Base-by-base conservation (phyloP, 2,797 vertebrate species). In the Enteromius unitaeniatus region DNA sequence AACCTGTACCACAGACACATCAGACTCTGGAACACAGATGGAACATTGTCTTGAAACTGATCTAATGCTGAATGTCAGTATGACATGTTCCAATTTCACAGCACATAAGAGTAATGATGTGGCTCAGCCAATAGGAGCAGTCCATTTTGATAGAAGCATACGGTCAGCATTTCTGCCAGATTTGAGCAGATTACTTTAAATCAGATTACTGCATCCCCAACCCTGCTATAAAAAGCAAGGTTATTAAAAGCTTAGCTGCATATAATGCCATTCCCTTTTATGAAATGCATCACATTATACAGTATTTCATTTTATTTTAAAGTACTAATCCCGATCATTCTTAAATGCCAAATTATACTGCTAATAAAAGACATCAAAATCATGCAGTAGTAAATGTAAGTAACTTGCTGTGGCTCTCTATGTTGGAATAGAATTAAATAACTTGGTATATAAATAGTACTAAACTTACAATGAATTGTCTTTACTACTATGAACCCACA, bases 141-240 rank as follows among this genome's bases (percentile, higher is more conserved):
- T 85, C 86, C 86, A 87, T 91, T 90, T 88, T 82, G 77, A 84
- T 86, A 94, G 92, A 95, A 92, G 86, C 92, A 93, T 91, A 92
- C 88, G 88, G 94, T 95, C 95, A 95, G 95, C 94, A 94, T 94
- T 95, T 95, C 94, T 94, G 88, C 91, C 91, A 94, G 94, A 95
- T 95, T 94, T 91, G 81, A 93, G 89, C 91, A 94, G 95, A 95
- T 95, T 95, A 95, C 89, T 86, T 88, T 88, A 93, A 95, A 95
- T 93, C 93, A 93, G 94, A 95, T 95, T 95, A 95, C 88, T 87
- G 89, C 81, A 91, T 92, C 87, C 28, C 75, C 88, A 92, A 92
- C 93, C 93, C 91, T 88, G 91, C 92, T 94, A 94, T 94, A 94
- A 94, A 95, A 94, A 91, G 93, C 93, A 94, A 95, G 94, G 94